Conservation (phyloP, 2,888 invertebrate genomes). For the Gonocerus acuteangulatus region DNA sequence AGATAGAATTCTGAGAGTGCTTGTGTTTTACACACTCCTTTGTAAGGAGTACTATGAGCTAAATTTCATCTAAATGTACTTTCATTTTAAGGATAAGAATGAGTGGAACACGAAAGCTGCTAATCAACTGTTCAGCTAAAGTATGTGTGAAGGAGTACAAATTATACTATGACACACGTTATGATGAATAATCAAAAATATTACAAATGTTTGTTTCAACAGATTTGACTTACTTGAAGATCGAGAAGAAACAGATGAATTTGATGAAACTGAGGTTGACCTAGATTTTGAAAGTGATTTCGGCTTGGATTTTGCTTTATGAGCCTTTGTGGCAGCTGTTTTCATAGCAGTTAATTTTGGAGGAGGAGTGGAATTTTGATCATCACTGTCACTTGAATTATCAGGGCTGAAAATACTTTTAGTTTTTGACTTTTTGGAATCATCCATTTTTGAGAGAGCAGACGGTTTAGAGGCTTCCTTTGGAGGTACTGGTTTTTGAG, state of each 20-base stretch:
- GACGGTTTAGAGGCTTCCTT: conserved; percentile 37
- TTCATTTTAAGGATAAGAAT: no score
- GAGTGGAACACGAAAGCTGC: no score
- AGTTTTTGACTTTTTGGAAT: conserved; percentile 55
- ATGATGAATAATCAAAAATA: no score
- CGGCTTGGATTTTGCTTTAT: conserved; percentile 44
- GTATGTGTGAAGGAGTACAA: background rate
- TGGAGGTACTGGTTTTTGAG: conserved; percentile 34
- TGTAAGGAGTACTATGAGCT: no score
- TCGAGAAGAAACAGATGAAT: conserved; percentile 37
- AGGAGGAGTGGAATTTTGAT: conserved; percentile 40
- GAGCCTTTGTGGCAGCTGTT: conserved; percentile 42
- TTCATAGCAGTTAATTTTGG: conserved; percentile 46
- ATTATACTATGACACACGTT: background rate
- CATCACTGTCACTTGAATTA: conserved; percentile 60
- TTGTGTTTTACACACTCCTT: no score
- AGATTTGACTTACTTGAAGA: conserved; percentile 39
- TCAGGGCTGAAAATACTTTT: conserved; percentile 70
- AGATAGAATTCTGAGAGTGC: no score
- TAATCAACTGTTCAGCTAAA: no score
- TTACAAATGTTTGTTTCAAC: no score
- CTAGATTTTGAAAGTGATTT: conserved; percentile 38
- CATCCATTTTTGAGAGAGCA: conserved; percentile 40
- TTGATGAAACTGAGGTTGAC: conserved; percentile 38
- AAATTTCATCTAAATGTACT: no score